Evolutionary conservation across 2,113 vertebrate genomes (phyloP), one percentile per base, ranked within the genome.

Genomic region (Colossoma macropomum): DNA sequence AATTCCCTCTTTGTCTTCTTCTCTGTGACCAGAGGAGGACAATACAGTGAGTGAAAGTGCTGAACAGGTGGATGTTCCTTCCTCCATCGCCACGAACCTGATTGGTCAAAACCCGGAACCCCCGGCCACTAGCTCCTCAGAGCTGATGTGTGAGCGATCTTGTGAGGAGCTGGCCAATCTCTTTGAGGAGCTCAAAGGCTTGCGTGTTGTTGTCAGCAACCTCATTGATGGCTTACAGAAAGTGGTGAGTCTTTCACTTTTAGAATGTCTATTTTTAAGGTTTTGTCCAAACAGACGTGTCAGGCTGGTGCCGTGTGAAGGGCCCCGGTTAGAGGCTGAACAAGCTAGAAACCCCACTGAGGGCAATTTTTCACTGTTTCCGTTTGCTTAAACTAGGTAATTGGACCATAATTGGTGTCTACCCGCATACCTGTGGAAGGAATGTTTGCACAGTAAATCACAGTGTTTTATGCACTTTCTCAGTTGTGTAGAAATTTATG

Each of bases 91-190:
- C 27, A 88, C 89, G 0, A 95, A 94, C 54, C 90, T 93, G 0
- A 89, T 92, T 71, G 95, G 91, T 0, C 92, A 88, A n/a, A 91
- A 94, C 0, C 27, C 89, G 0, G 92, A 90, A 48, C 59, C 82
- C 11, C 82, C 89, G 80, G 86, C 89, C 82, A 79, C 89, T 84
- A 0, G 95, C 59, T 77, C 82, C 23, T 83, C 79, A 17, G 87
- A 90, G 68, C 68, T 88, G 71, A 88, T 96, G 88, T 99, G 98
- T 27, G 96, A 94, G 56, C 96, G 92, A 45, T 97, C 97, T 0
- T 99, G 98, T 1, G 96, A 97, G 28, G 97, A 99, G 41, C 92
- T 99, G 89, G 88, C 94, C 34, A 93, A 87, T 0, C 94, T 98
- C 92, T 92, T 97, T 86, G 93, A 93, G 0, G 97, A 99, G 87